These are phyloP conservation scores for Halictus ligatus DNA, from an alignment of 2,888 invertebrate species.

Conservation along the genomic window DNA sequence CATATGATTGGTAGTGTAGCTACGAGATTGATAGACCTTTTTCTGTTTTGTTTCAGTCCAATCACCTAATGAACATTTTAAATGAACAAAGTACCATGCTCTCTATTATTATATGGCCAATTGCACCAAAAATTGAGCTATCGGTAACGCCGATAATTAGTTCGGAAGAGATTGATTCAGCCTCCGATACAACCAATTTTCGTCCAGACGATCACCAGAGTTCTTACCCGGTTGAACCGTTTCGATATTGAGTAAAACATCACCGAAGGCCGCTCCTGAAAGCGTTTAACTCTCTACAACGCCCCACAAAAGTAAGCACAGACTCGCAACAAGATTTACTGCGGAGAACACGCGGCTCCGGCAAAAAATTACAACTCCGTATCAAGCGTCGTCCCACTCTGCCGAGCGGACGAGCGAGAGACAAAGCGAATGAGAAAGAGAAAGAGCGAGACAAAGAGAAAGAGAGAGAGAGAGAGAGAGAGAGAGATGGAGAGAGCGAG, in stretches of 20 bases:
- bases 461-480: neutral
- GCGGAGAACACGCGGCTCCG: neutral
- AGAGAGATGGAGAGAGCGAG: neutral
- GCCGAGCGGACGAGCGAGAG: neutral
- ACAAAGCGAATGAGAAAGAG: neutral
- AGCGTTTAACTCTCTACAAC: conserved; percentile 1
- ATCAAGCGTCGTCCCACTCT: conserved; percentile 4
- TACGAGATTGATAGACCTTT: no score
- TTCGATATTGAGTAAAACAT: neutral
- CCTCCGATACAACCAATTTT: neutral
- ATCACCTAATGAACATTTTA: no score
- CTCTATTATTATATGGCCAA: no score
- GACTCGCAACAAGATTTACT: conserved; percentile 5
- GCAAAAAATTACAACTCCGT: conserved; percentile 26
- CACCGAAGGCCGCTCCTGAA: neutral
- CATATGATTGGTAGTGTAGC: no score
- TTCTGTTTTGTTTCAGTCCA: no score
- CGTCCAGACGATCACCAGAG: neutral
- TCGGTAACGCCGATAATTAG: neutral
- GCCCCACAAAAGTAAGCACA: conserved; percentile 1
- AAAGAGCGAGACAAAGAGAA: neutral
- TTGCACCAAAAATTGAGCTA: no score
- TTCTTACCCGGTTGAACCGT: neutral
- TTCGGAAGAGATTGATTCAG: neutral
- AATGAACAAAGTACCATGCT: no score